Conservation (phyloP, 2,113 vertebrate genomes). For the Copsychus sechellarum region DNA sequence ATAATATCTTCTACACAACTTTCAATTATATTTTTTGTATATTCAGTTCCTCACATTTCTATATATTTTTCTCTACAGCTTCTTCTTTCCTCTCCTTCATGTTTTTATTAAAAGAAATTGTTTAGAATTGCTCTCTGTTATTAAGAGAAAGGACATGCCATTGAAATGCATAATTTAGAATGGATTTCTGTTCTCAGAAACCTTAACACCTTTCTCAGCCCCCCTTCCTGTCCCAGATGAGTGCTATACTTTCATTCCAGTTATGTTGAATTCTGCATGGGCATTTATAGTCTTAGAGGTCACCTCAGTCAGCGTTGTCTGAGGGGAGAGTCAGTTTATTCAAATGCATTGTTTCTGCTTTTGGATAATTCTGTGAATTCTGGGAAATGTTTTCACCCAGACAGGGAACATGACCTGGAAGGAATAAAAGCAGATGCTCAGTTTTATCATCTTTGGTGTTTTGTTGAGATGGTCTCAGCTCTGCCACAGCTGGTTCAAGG, state of each 20-base stretch:
- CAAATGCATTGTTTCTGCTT: neutral
- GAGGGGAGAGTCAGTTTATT: neutral
- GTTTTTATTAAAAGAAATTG: neutral
- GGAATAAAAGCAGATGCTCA: neutral
- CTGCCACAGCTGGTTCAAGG: neutral
- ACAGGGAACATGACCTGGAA: neutral
- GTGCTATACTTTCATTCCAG: fast-evolving
- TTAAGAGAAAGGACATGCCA: neutral
- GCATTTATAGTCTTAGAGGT: neutral
- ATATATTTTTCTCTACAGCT: neutral
- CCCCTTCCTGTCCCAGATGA: neutral
- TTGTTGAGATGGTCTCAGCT: neutral
- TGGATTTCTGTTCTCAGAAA: neutral
- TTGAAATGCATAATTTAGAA: neutral
- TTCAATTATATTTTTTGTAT: neutral
- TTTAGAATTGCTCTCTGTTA: neutral
- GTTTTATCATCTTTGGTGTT: neutral
- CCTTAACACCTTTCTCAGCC: neutral
- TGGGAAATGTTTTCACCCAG: neutral
- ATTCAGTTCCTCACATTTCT: neutral
- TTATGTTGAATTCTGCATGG: neutral
- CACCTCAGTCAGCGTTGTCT: neutral
- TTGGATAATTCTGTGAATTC: neutral
- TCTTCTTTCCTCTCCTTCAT: neutral
- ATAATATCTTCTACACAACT: neutral